These are phyloP conservation scores for Chascanopsetta lugubris DNA, from an alignment of 2,113 vertebrate species.

Conservation along the genomic window DNA sequence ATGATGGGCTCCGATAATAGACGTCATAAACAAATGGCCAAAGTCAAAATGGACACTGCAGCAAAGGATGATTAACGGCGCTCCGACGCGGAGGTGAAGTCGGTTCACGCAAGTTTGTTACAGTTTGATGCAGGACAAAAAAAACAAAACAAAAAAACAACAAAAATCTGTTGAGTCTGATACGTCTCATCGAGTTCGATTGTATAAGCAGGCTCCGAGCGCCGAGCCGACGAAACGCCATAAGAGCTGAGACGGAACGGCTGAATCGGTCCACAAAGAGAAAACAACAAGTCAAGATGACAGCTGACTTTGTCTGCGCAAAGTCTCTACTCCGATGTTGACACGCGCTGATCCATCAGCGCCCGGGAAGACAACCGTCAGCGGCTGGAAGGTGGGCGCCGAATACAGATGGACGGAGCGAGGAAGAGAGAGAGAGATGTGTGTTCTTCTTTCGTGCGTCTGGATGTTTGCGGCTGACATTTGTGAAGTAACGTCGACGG, in stretches of 20 bases:
- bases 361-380: conserved; percentile 1
- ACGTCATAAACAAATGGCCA: conserved; percentile 23
- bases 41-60: conserved; percentile 12
- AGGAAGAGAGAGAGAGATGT: background rate
- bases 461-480: no score
- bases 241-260: background rate
- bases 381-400: background rate
- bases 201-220: background rate
- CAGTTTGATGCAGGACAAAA: background rate
- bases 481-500: conserved; percentile 32
- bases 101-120: background rate
- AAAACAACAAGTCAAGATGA: conserved; percentile 31
- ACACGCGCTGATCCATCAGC: conserved; percentile 36
- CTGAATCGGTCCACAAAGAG: conserved; percentile 1
- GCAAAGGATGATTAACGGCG: conserved; percentile 1
- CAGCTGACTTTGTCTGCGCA: conserved; percentile 31
- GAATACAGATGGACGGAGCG: conserved; percentile 15
- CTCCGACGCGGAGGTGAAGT: background rate
- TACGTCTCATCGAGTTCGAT: background rate
- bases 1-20: conserved; percentile 6
- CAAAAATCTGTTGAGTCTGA: background rate
- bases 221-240: background rate
- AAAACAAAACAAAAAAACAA: no score
- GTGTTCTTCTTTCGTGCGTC: background rate
- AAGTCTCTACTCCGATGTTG: conserved; percentile 4